These are phyloP conservation scores for Rhinella marina DNA, from an alignment of 2,797 vertebrate genomes.

Conservation along the genomic window DNA sequence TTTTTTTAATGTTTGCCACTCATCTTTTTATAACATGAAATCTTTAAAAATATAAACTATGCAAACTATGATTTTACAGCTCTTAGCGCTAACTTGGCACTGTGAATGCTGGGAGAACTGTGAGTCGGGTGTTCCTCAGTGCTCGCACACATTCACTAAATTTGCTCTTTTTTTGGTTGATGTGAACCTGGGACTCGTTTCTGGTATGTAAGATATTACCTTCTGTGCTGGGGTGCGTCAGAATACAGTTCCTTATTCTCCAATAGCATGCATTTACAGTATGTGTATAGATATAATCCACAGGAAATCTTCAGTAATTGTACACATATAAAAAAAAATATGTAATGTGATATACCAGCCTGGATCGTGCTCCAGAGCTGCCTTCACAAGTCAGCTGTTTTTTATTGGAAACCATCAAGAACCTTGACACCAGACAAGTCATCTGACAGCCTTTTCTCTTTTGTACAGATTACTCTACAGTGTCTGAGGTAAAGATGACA, in stretches of 20 bases:
- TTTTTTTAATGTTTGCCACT: slow-evolving; percentile 16
- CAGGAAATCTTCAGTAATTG: neutral
- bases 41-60: slow-evolving; percentile 31
- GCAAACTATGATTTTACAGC: slow-evolving; percentile 8
- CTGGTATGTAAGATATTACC: neutral
- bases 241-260: too few species aligned
- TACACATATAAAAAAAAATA: too few species aligned
- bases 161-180: neutral
- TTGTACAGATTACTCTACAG: too few species aligned
- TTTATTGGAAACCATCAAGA: neutral
- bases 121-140: neutral
- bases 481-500: too few species aligned
- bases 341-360: too few species aligned
- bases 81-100: neutral
- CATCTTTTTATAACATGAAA: neutral
- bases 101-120: neutral
- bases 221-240: neutral
- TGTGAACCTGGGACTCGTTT: neutral
- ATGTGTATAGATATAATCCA: neutral
- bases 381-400: neutral
- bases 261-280: too few species aligned
- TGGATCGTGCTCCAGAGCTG: neutral
- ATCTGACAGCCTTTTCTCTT: neutral
- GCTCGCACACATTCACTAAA: neutral
- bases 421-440: neutral